Percentiles rank a stretch among this genome's conserved stretches.
phyloP scores from a whole-genome alignment of 1,140 invertebrate species.

The Drosophila bocki region DNA sequence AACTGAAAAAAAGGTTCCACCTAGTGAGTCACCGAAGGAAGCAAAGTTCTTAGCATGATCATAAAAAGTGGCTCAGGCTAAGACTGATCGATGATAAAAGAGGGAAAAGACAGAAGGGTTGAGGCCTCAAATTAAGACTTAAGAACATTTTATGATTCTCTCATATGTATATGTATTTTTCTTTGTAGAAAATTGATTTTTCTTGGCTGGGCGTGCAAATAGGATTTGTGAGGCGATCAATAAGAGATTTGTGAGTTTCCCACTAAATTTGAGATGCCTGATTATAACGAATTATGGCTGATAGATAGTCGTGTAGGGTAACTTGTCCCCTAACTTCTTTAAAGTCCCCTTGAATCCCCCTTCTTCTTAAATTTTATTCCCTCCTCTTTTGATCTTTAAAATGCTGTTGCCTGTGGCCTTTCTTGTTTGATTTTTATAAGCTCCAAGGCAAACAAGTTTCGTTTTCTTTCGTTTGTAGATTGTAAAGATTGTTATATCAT shows the following conservation, averaged over 20 bases:
- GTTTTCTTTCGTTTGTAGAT: constrained; percentile 43
- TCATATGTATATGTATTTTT: constrained; percentile 4
- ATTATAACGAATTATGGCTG: constrained; percentile 49
- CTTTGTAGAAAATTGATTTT: constrained; percentile 68
- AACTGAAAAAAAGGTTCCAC: constrained; percentile 40
- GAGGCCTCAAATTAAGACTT: constrained; percentile 53
- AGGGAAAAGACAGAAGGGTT: constrained; percentile 36
- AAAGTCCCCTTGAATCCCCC: not conserved
- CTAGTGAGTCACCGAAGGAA: constrained; percentile 45
- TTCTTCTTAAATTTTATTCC: not conserved
- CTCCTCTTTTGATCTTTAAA: constrained; percentile 7
- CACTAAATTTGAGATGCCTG: constrained; percentile 45
- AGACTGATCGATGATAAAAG: constrained; percentile 78
- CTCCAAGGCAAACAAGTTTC: constrained; percentile 71
- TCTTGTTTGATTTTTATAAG: constrained; percentile 66
- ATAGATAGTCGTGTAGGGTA: constrained; percentile 15
- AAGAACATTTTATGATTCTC: constrained; percentile 49
- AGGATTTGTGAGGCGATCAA: constrained; percentile 71
- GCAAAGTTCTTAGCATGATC: constrained; percentile 71
- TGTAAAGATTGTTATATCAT: constrained; percentile 45
- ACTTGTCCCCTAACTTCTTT: constrained; percentile 21
- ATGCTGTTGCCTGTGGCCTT: constrained; percentile 20
- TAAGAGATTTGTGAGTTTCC: constrained; percentile 37
- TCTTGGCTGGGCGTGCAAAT: constrained; percentile 72
- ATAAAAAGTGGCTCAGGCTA: constrained; percentile 59